These are phyloP conservation scores for Genyomyrus donnyi DNA, from an alignment of 2,113 vertebrate species.

Conservation along the genomic window DNA sequence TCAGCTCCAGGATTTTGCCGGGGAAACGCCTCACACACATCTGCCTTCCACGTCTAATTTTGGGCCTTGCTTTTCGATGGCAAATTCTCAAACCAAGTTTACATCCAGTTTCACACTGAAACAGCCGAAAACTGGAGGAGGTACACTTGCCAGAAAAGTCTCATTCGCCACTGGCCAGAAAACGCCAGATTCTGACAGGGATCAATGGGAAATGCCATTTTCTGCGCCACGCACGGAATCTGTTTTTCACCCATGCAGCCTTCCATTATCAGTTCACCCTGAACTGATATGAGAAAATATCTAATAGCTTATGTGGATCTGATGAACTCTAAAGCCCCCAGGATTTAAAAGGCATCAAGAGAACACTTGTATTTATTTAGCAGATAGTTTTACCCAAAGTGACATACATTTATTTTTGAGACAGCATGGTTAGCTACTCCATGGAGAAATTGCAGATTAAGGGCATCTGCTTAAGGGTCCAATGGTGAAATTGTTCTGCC, in stretches of 20 bases:
- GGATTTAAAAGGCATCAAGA: background rate
- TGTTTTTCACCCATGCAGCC: background rate
- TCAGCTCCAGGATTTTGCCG: constrained; percentile 25
- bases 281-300: background rate
- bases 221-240: background rate
- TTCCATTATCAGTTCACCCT: background rate
- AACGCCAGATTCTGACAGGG: background rate
- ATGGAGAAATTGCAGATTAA: background rate
- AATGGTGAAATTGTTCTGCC: background rate
- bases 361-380: background rate
- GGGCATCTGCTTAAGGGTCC: background rate
- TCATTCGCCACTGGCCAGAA: background rate
- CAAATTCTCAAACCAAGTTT: background rate
- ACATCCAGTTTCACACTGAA: background rate
- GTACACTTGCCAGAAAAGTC: background rate
- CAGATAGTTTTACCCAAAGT: background rate
- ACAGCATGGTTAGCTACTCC: background rate
- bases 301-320: background rate
- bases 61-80: background rate
- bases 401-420: background rate
- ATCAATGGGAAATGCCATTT: background rate
- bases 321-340: background rate
- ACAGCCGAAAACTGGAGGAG: background rate
- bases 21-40: background rate
- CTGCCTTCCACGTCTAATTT: background rate